A percentile compares a stretch with the other conserved stretches of the same genome.
These are phyloP conservation scores for Campoletis sonorensis DNA, from an alignment of 1,140 invertebrate genomes.

Conservation along the genomic window DNA sequence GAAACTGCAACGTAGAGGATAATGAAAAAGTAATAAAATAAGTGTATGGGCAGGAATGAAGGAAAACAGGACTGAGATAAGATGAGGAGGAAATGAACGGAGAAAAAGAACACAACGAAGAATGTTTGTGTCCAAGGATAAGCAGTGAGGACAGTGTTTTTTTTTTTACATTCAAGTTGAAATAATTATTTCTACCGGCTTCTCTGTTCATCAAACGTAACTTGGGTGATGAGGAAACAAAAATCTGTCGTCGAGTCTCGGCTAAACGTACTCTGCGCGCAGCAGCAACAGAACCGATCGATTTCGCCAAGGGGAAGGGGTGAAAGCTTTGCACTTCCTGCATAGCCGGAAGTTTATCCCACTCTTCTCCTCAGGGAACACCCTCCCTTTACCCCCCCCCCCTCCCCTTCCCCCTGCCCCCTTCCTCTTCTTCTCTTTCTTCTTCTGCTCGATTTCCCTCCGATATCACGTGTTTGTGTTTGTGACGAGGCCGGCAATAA, in stretches of 20 bases:
- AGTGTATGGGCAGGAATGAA: no score
- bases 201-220: no score
- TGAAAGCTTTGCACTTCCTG: conserved; percentile 3
- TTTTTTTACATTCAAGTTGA: no score
- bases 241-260: neutral
- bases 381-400: no score
- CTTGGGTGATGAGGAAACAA: neutral
- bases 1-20: no score
- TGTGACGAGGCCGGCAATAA: neutral
- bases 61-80: no score
- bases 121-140: no score
- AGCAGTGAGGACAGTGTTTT: no score
- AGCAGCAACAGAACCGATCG: neutral
- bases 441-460: neutral
- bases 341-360: neutral
- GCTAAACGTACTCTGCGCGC: neutral
- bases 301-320: neutral
- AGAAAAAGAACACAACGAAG: no score
- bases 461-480: neutral
- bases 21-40: no score
- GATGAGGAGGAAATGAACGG: no score
- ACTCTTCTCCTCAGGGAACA: neutral
- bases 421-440: neutral
- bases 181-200: no score
- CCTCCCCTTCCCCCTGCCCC: neutral